Evolutionary conservation across 2,888 invertebrate species (phyloP), one percentile per base, ranked within the genome.

Genomic region (Carcina quercana): DNA sequence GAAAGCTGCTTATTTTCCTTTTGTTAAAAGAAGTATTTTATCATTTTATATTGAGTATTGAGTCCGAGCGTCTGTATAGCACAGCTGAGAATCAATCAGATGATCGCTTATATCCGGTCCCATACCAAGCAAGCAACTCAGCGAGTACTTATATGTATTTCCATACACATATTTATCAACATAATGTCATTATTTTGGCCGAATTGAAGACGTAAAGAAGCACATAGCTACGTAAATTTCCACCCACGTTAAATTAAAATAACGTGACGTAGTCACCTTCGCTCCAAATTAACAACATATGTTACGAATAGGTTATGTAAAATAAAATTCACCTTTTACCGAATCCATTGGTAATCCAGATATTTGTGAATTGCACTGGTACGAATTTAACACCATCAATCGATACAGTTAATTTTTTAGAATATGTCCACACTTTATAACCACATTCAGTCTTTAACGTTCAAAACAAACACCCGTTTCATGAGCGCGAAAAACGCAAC

Each of bases 341-440:
- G 67, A 57, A 50, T 74, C 78, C 79, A 79, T 79, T 66, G 60
- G 62, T 48, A 59, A 62, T 63, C 59, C 58, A 49, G 47, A 34
- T n/a, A 41, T 43, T 43, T 45, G 35, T 6, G n/a, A n/a, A n/a
- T n/a, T n/a, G n/a, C n/a, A n/a, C n/a, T n/a, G 7, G 20, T 29
- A 25, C 17, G 3, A 11, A 30, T 27, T 12, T 15, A n/a, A 25
- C 25, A 28, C 12, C 12, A 25, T 14, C 25, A 28, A 17, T 22
- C n/a, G 5, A 22, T 10, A 22, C 10, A 5, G 5, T 22, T 22
- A 22, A 7, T n/a, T 17, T 17, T 5, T 17, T 17, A 17, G 21
- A 15, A 15, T 3, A 25, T 22, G 22, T 35, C 35, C 20, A 21
- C 35, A 36, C 35, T 28, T 22, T 25, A 26, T 15, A 12, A 17